These are phyloP conservation scores for Oscheius sp. DNA, from an alignment of 1,140 invertebrate species.

Conservation along the genomic window DNA sequence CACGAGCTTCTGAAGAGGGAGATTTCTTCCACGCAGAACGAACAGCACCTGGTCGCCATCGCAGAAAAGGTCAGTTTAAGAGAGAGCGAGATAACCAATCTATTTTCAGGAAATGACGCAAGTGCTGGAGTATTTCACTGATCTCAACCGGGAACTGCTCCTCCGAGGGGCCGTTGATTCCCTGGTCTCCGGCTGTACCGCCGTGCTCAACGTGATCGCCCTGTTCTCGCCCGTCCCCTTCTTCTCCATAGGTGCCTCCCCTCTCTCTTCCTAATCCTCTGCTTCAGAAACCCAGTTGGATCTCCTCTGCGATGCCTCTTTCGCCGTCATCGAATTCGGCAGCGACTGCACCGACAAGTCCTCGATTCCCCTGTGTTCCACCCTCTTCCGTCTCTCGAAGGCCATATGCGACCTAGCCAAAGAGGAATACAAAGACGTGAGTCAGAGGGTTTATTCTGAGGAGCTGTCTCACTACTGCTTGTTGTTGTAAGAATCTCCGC, in stretches of 20 bases:
- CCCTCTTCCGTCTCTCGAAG: background rate
- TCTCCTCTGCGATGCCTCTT: conserved; percentile 12
- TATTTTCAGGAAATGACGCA: conserved; percentile 8
- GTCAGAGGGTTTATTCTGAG: background rate
- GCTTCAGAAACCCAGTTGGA: conserved; percentile 10
- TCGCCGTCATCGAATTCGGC: background rate
- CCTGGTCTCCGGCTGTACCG: conserved; percentile 20
- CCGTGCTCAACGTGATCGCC: conserved; percentile 18
- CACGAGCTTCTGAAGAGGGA: conserved; percentile 21
- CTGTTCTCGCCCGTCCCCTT: conserved; percentile 24
- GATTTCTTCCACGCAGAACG: conserved; percentile 10
- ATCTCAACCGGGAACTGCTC: conserved; percentile 18
- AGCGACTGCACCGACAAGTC: background rate
- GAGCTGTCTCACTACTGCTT: no score
- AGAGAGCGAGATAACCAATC: no score
- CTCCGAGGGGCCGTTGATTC: conserved; percentile 11
- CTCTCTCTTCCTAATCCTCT: background rate
- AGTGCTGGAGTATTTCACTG: conserved; percentile 23
- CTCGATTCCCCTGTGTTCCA: background rate
- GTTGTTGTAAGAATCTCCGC: background rate
- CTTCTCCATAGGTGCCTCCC: background rate
- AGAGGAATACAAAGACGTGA: background rate
- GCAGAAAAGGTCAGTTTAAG: background rate
- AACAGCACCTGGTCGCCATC: background rate
- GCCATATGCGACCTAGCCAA: background rate